These are phyloP conservation scores for Bombus balteatus DNA, from an alignment of 1,140 invertebrate genomes.

Conservation along the genomic window DNA sequence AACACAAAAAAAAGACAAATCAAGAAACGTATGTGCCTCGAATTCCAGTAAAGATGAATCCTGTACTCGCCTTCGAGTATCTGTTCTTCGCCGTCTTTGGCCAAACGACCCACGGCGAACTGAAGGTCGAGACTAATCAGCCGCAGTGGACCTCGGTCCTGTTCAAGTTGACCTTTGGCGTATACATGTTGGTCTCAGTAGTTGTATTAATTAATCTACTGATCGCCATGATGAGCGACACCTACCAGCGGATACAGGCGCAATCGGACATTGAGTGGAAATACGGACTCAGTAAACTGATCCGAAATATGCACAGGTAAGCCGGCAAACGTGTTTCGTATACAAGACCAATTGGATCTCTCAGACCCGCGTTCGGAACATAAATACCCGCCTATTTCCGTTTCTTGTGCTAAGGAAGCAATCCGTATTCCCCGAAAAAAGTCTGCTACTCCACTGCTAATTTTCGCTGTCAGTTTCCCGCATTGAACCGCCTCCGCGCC, in stretches of 20 bases:
- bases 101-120: constrained; percentile 94
- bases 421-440: background rate
- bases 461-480: background rate
- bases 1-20: constrained; percentile 41
- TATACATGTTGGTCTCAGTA: constrained; percentile 98
- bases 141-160: constrained; percentile 91
- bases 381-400: background rate
- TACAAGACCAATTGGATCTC: constrained; percentile 15
- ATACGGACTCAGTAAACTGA: constrained; percentile 99
- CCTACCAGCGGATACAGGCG: constrained; percentile 98
- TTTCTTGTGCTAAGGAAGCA: no score
- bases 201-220: constrained; percentile 99
- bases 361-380: background rate
- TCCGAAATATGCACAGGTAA: constrained; percentile 97
- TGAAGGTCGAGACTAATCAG: constrained; percentile 86
- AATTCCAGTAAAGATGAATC: constrained; percentile 90
- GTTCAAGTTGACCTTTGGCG: constrained; percentile 95
- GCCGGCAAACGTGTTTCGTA: constrained; percentile 50
- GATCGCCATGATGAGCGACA: constrained; percentile 99
- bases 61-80: constrained; percentile 96
- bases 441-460: no score
- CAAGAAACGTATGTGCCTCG: constrained; percentile 71
- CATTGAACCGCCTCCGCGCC: background rate
- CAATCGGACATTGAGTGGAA: constrained; percentile 99
- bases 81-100: constrained; percentile 99